phyloP scores from a whole-genome alignment of 2,797 vertebrate genomes.

The Pseudochirops cupreus region DNA sequence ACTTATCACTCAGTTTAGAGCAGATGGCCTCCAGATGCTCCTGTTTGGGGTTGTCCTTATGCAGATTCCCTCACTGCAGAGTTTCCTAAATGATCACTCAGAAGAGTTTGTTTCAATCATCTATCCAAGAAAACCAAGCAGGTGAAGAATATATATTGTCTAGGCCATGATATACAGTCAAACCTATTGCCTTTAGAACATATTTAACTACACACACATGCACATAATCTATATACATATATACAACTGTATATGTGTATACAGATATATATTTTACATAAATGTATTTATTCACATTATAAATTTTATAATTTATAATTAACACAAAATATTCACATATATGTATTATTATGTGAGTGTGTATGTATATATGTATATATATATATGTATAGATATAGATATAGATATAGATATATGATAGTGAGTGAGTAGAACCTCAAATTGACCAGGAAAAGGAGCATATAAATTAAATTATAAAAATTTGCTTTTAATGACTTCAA shows the following conservation, averaged over 20 bases:
- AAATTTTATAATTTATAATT: not conserved
- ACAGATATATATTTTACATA: not conserved
- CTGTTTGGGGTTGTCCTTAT: not conserved
- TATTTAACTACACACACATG: no score
- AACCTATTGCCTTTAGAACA: no score
- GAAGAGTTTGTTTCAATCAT: not conserved
- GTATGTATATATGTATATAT: rapidly evolving
- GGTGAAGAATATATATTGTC: not conserved
- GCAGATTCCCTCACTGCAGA: not conserved
- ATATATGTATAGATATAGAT: not conserved
- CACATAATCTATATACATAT: not conserved
- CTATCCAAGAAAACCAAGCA: not conserved
- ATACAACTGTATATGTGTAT: not conserved
- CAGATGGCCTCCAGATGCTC: not conserved
- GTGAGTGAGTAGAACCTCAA: not conserved
- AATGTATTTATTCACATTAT: not conserved
- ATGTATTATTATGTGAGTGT: no score
- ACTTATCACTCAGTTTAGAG: not conserved
- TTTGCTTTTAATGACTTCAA: not conserved
- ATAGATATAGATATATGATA: not conserved
- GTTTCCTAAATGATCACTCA: not conserved
- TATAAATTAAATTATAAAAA: not conserved
- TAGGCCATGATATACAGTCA: no score
- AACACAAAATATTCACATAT: not conserved
- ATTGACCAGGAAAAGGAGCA: not conserved